Evolutionary conservation across 2,113 vertebrate genomes (phyloP), one percentile per base, ranked within the genome.

Genomic region (Aythya baeri): DNA sequence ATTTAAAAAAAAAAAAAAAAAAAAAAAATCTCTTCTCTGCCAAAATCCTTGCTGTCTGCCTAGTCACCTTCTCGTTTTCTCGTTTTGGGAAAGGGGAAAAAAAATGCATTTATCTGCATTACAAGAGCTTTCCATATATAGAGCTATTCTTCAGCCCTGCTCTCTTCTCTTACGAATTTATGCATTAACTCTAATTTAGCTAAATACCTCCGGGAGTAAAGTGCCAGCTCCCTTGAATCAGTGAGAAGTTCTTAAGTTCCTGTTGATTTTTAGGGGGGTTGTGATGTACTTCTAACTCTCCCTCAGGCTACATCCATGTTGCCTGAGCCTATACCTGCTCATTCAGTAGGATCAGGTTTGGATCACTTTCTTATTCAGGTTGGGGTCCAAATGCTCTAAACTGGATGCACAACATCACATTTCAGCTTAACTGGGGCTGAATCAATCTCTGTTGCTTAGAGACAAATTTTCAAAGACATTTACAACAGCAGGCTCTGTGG

Each of bases 91-190:
- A 23, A 23, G 59, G 59, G 13, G 61, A 65, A 46, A 46, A 49
- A 49, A 94, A 86, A 50, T 71, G 6, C 49, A 32, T 77, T 84
- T 76, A 21, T 83, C 86, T 93, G n/a, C 9, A 5, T 52, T 55
- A 57, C 62, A 94, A 85, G 72, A 92, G 34, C 25, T 94, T 97
- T 96, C 89, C 92, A 81, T 84, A 91, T 86, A 94, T 36, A 67
- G 32, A 68, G 17, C 34, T 89, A 15, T 46, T 92, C 32, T 55
- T 84, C 63, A 88, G 54, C 18, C 22, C 31, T 61, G 58, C 20
- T 82, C 34, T 63, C 26, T 41, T 65, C 62, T 14, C 21, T 23
- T 54, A 34, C 5, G 50, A 34, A 55, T 31, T 29, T 63, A 1
- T 63, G n/a, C 21, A 11, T 27, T 77, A 67, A 15, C 4, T 88